Evolutionary conservation across 2,797 vertebrate genomes (phyloP).

Genomic region (Gobionotothen gibberifrons): DNA sequence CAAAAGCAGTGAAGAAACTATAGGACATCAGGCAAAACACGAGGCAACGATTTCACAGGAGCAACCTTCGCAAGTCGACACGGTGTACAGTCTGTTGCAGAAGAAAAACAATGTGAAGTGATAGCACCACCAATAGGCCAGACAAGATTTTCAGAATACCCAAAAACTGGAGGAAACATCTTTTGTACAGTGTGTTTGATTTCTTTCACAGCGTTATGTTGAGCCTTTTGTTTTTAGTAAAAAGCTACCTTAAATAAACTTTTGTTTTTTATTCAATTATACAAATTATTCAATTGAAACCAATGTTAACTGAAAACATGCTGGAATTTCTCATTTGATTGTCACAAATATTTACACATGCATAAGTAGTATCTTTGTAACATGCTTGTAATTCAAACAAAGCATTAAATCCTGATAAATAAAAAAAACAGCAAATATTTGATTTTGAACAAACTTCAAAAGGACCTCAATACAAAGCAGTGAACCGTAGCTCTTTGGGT

Average conservation of each 20-base stretch:
- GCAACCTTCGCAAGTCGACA: rapidly evolving
- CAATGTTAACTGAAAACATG: no score
- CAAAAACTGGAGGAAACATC: background rate
- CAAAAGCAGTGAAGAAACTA: background rate
- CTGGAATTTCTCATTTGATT: background rate
- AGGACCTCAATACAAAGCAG: no score
- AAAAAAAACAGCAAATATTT: no score
- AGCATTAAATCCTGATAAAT: no score
- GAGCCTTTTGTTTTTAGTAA: background rate
- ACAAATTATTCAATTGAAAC: no score
- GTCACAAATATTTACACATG: no score
- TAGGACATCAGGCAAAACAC: rapidly evolving
- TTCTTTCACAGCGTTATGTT: background rate
- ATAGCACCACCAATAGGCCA: constrained; percentile 30
- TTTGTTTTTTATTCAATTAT: background rate
- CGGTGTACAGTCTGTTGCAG: constrained; percentile 56
- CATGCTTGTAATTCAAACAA: no score
- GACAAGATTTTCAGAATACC: background rate
- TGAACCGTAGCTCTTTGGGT: no score
- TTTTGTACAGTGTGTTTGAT: background rate
- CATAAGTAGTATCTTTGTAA: no score
- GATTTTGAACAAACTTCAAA: no score
- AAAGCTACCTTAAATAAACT: background rate
- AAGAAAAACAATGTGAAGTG: constrained; percentile 8
- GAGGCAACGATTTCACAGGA: background rate